phyloP scores from a whole-genome alignment of 2,888 invertebrate species.

The Noctua janthe region DNA sequence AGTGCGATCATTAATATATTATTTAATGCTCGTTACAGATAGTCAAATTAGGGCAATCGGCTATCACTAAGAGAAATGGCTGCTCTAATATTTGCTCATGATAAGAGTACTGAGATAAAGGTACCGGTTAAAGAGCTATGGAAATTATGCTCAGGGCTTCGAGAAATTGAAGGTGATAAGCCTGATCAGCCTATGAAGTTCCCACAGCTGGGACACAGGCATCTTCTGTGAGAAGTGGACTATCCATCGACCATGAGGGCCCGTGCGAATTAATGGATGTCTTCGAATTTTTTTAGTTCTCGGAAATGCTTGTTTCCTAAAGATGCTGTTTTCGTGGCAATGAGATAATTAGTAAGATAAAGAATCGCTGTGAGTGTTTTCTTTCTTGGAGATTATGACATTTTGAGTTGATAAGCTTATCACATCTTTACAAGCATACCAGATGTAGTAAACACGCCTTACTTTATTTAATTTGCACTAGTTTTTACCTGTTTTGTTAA shows the following conservation, averaged over 20 bases:
- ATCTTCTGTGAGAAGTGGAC: neutral
- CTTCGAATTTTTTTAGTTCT: neutral
- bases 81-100: constrained; percentile 32
- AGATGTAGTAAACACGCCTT: constrained; percentile 3
- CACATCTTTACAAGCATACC: neutral
- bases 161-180: constrained; percentile 9
- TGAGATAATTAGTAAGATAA: constrained; percentile 6
- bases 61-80: constrained; percentile 39
- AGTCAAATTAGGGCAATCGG: constrained; percentile 61
- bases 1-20: constrained; percentile 39
- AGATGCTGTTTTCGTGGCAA: constrained; percentile 11
- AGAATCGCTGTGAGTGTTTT: constrained; percentile 1
- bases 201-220: neutral
- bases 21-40: constrained; percentile 49
- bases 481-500: neutral
- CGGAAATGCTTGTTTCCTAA: neutral
- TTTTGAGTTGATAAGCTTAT: constrained; percentile 22
- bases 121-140: constrained; percentile 5
- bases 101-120: constrained; percentile 37
- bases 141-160: constrained; percentile 39
- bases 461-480: constrained; percentile 9
- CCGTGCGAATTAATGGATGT: neutral
- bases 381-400: constrained; percentile 16
- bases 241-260: neutral
- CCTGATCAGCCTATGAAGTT: neutral